These are phyloP conservation scores for Pocillopora grandis DNA, from an alignment of 92 coral and sea anemone species.

Conservation along the genomic window DNA sequence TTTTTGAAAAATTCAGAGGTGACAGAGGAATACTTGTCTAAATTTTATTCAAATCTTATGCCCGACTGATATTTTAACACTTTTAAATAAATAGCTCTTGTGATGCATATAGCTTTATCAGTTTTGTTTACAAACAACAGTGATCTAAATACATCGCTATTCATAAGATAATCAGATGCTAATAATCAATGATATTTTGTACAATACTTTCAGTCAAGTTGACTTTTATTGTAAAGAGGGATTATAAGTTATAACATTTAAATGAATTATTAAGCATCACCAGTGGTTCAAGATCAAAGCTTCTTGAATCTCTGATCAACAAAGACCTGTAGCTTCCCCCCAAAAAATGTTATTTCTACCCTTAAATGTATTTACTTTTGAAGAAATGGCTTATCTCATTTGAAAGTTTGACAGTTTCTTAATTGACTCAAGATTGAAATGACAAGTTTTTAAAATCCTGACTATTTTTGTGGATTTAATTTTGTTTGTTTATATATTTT, in stretches of 20 bases:
- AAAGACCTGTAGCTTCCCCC: conserved; percentile 9
- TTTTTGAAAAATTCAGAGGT: conserved; percentile 2
- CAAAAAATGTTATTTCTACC: background rate
- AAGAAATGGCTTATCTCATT: background rate
- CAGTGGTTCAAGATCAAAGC: conserved; percentile 4
- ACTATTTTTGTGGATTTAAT: too few relatives aligned
- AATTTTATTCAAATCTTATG: background rate
- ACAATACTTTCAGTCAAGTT: background rate
- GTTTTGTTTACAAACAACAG: conserved; percentile 24
- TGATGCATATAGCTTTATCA: background rate
- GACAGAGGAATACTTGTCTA: background rate
- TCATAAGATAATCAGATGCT: background rate
- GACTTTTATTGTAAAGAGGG: conserved; percentile 20
- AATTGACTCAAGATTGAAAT: too few relatives aligned
- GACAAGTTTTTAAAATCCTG: too few relatives aligned
- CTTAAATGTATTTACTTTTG: background rate
- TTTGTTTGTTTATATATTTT: too few relatives aligned
- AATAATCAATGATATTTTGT: background rate
- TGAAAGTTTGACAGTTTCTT: background rate
- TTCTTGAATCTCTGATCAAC: conserved; percentile 11
- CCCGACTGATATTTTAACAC: background rate
- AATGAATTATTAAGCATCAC: conserved; percentile 27
- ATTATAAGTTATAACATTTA: background rate
- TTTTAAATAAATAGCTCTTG: background rate
- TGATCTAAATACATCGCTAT: conserved; percentile 3